Evolutionary conservation across 2,888 invertebrate genomes (phyloP), one percentile per base, ranked within the genome.

Genomic region (Campoletis raptor): DNA sequence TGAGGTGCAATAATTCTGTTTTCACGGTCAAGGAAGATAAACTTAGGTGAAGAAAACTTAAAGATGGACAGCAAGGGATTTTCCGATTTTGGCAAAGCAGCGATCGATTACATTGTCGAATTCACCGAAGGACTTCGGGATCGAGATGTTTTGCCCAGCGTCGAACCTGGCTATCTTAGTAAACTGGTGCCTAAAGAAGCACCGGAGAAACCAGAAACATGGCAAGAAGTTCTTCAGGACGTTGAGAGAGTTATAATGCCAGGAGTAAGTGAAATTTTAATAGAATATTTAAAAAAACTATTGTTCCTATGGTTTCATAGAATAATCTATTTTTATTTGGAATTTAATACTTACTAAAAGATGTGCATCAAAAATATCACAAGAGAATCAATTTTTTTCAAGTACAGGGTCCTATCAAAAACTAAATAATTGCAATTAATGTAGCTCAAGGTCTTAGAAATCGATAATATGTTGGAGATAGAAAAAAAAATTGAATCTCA

Each of bases 61-160:
- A 72, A 12, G 30, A 98, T 98, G 98, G 97, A 98, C 94, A 95
- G 96, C 40, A 95, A 96, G 90, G 96, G 97, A 92, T 98, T 98
- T 94, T 95, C 97, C 87, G 96, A 97, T 90, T 98, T 97, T 92
- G 98, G 98, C 48, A 97, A 97, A 93, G 98, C 98, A 42, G 96
- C 98, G 85, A 96, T 99, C 87, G 98, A 99, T 94, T 97, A 98
- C 92, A 96, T 99, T 45, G 98, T 98, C n/a, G 97, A 99, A 94
- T 99, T 99, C 94, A 95, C 97, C 88, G 97, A 98, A 89, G 97
- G 96, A 90, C 97, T 99, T 88, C 96, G 98, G 91, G 97, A 97
- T 89, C 96, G 96, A 96, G 97, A 95, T 94, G 95, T 94, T 37
- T 94, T 99, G 64, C 98, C 99, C 21, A 96, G 97, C 24, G 98